phyloP scores from a whole-genome alignment of 2,888 invertebrate genomes.

The Drosophila lacicola region DNA sequence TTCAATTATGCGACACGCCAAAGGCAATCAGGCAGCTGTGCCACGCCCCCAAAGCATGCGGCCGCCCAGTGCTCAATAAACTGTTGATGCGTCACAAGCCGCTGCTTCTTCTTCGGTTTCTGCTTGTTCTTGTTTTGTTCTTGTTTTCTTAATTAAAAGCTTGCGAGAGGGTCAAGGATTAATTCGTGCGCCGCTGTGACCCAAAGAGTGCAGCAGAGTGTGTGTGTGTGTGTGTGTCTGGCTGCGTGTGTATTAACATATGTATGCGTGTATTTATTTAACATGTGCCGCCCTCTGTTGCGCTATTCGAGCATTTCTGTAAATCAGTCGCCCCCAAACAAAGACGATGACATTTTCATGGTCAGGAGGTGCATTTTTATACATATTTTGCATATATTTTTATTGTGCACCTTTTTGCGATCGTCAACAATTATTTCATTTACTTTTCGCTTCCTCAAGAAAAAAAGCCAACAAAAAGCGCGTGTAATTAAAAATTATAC shows the following conservation, averaged over 20 bases:
- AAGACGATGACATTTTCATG: constrained; percentile 57
- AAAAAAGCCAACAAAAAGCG: constrained; percentile 4
- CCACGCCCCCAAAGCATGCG: constrained; percentile 34
- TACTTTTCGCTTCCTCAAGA: constrained; percentile 55
- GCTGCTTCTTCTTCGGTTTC: neutral
- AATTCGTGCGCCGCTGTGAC: constrained; percentile 64
- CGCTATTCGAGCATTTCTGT: constrained; percentile 32
- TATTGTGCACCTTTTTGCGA: constrained; percentile 27
- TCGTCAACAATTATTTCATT: constrained; percentile 61
- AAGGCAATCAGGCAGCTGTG: constrained; percentile 46
- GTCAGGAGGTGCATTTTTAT: constrained; percentile 29
- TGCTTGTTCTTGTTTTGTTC: constrained; percentile 1
- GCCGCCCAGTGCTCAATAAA: constrained; percentile 24
- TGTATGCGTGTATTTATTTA: constrained; percentile 4
- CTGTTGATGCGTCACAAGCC: constrained; percentile 56
- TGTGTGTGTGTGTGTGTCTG: constrained; percentile 6
- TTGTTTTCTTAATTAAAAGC: constrained; percentile 66
- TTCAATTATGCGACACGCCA: constrained; percentile 54
- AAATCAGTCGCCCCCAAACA: constrained; percentile 42
- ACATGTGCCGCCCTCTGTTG: constrained; percentile 29
- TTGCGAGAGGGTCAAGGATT: constrained; percentile 77
- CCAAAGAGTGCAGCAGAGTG: constrained; percentile 34
- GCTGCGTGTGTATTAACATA: neutral
- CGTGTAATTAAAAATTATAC: constrained; percentile 48
- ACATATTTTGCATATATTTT: constrained; percentile 18